Evolutionary conservation across 2,113 vertebrate genomes (phyloP).

Genomic region (Procavia capensis): DNA sequence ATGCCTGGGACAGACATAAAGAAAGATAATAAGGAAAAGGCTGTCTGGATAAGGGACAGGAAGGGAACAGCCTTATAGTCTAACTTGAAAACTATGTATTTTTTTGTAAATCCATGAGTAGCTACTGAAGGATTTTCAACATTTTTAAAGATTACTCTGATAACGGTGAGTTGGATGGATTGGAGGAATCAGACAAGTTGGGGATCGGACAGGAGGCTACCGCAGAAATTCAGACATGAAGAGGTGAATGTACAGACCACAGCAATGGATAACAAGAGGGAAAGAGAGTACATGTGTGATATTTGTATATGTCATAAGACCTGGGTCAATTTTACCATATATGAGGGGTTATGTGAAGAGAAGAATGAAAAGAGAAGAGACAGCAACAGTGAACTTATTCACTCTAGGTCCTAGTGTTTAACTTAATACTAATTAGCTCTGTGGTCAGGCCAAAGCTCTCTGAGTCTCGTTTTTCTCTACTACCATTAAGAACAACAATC

Average conservation of each 20-base stretch:
- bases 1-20: not conserved
- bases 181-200: not conserved
- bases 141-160: not conserved
- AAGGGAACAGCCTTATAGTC: not conserved
- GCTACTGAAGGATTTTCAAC: not conserved
- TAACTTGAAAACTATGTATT: not conserved
- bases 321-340: not conserved
- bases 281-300: not conserved
- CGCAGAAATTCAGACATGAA: not conserved
- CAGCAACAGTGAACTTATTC: accelerated
- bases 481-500: too few relatives aligned
- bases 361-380: not conserved
- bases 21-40: not conserved
- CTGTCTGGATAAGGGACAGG: not conserved
- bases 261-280: not conserved
- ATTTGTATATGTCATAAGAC: too few relatives aligned
- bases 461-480: too few relatives aligned
- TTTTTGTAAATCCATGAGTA: not conserved
- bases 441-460: not conserved
- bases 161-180: not conserved
- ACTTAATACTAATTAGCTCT: not conserved
- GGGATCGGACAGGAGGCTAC: not conserved
- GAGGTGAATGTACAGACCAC: not conserved
- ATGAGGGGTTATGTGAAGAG: too few relatives aligned
- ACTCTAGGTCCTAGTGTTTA: not conserved